These are phyloP conservation scores for Mamestra configurata DNA, from an alignment of 1,140 invertebrate genomes.

Conservation along the genomic window DNA sequence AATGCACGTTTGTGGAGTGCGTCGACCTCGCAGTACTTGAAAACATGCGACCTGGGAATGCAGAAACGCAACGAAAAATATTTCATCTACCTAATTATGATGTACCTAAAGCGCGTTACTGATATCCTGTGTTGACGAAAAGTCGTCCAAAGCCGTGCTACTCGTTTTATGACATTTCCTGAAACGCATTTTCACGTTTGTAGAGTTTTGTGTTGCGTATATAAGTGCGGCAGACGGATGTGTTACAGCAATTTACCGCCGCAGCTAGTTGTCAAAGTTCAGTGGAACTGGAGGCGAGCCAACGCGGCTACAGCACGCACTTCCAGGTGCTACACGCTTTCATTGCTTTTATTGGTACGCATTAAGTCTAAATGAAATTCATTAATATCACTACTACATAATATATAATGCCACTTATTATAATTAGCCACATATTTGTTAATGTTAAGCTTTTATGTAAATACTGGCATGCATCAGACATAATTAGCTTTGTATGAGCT, in stretches of 20 bases:
- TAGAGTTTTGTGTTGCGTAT: constrained; percentile 12
- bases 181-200: constrained; percentile 30
- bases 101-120: background rate
- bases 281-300: constrained; percentile 82
- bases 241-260: constrained; percentile 69
- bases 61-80: constrained; percentile 46
- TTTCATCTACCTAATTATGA: constrained; percentile 38
- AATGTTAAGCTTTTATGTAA: background rate
- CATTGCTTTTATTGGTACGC: constrained; percentile 66
- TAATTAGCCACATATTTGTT: constrained; percentile 18
- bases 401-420: background rate
- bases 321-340: constrained; percentile 77
- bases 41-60: constrained; percentile 63
- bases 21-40: constrained; percentile 68
- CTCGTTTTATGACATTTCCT: constrained; percentile 23
- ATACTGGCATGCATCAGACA: background rate
- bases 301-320: constrained; percentile 73
- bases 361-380: constrained; percentile 26
- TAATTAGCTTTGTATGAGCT: constrained; percentile 24
- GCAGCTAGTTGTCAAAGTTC: constrained; percentile 82
- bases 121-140: constrained; percentile 19
- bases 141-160: background rate
- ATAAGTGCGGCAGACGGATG: constrained; percentile 57
- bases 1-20: constrained; percentile 68
- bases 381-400: background rate